phyloP scores from a whole-genome alignment of 2,797 vertebrate species.

The Myotis findleyi region DNA sequence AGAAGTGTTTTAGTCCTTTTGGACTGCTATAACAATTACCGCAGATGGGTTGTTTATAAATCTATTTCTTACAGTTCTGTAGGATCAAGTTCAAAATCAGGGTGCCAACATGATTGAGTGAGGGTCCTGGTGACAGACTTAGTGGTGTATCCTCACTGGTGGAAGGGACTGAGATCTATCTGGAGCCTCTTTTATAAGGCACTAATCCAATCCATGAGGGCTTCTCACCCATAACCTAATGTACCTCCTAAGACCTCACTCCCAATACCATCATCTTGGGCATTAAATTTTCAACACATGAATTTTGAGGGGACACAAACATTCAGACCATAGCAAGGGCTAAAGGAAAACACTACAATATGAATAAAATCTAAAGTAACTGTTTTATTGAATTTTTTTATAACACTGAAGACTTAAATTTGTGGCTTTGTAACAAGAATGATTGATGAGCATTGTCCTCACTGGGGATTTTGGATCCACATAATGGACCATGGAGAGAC shows the following conservation, averaged over 20 bases:
- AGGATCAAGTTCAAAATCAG: background rate
- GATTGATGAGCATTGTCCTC: background rate
- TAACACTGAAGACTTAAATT: background rate
- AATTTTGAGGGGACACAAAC: background rate
- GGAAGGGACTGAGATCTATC: background rate
- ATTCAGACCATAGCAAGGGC: background rate
- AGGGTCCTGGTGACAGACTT: background rate
- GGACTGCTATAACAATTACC: background rate
- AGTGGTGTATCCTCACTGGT: background rate
- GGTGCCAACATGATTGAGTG: background rate
- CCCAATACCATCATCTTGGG: background rate
- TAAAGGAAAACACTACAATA: background rate
- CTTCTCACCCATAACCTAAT: background rate
- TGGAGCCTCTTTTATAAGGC: background rate
- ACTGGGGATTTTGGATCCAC: background rate
- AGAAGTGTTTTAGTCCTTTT: background rate
- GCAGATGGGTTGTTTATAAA: background rate
- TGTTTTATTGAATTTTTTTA: background rate
- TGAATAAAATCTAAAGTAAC: background rate
- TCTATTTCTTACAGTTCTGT: background rate
- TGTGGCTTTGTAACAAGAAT: background rate
- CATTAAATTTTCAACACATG: background rate
- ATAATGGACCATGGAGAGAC: background rate
- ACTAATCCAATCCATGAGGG: too few species aligned
- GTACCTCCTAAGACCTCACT: background rate